Base-by-base conservation (phyloP, 2,797 vertebrate species). In the Rhinatrema bivittatum region DNA sequence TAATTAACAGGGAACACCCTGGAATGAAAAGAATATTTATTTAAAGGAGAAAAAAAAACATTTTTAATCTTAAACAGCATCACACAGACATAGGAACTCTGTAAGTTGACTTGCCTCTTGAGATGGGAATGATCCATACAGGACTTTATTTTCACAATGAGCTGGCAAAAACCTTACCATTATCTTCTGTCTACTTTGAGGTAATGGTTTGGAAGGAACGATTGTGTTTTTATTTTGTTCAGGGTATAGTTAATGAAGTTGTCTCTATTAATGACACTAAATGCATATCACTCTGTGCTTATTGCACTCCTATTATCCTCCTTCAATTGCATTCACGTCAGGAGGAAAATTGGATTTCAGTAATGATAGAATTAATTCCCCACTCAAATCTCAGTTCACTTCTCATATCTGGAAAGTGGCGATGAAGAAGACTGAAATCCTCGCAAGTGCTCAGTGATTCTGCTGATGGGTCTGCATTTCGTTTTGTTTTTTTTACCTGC, bases 281-380 rank as follows among this genome's bases (percentile, higher is more conserved):
- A 17, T 46, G 27, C 1, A 1, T 16, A 42, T 42, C 12, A 2
- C 38, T 15, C 10, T 4, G 19, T 25, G 44, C 43, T 39, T 19
- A 17, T 45, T 16, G 5, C 51, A 22, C 34, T 40, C 22, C 58
- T 26, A 31, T 49, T 49, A 40, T 65, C 41, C 40, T 66, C 42
- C 57, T 50, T 36, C 32, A 26, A 8, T 63, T 63, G 59, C 49
- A 39, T 63, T 66, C 54, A 11, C 20, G 27, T 60, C 62, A 52
- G 48, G 61, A 61, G 33, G 56, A 46, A 69, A 62, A 70, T 49
- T 59, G 53, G 28, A 57, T 70, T 73, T 50, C 10, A 13, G 29
- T 59, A 59, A 62, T 14, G 31, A 49, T 44, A 34, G 26, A 55
- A 56, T 60, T 58, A 65, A 56, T 56, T 66, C 14, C 5, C 17